Base-by-base conservation (phyloP, 1,140 invertebrate species). In the Caenorhabditis tropicalis region DNA sequence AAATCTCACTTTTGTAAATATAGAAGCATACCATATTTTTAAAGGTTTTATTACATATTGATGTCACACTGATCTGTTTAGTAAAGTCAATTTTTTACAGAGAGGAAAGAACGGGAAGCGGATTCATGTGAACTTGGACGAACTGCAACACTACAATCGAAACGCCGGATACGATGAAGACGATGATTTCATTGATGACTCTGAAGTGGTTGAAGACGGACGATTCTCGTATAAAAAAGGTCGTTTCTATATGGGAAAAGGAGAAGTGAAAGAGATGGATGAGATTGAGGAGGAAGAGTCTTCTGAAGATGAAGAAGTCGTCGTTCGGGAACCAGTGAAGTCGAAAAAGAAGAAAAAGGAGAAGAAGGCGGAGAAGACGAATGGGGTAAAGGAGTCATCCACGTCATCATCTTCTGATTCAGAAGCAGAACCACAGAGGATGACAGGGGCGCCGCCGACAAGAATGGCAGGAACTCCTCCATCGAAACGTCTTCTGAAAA, bases 161-260 rank as follows among this genome's bases (percentile, higher is more conserved):
- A 74, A 74, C 15, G 43, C 36, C 43, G 65, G 65, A 39, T 74
- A 74, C 27, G 65, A 27, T 74, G 43, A 43, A 36, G 36, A 74
- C 24, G 65, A 74, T 43, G 65, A 74, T 19, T 74, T 74, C n/a
- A 74, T 74, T 12, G 65, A 74, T 43, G 65, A 74, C 21, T 43
- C 65, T 5, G 65, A 74, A 74, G 31, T 19, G 36, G 36, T 74
- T 1, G 65, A 74, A 5, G 36, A 39, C 21, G n/a, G 9, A n/a
- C 6, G 3, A 2, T 43, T 43, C 7, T 4, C 36, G 5, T 74
- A 33, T 1, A 74, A 27, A 43, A 39, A 43, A 15, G 65, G 65
- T 2, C n/a, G 65, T 21, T 74, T 74, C 36, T 74, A 74, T 24
- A 36, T 31, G n/a, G 65, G 65, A 39, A 43, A 46, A 12, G 65